Evolutionary conservation across 2,113 vertebrate genomes (phyloP), one percentile per base, ranked within the genome.

Genomic region (Pristiophorus japonicus): DNA sequence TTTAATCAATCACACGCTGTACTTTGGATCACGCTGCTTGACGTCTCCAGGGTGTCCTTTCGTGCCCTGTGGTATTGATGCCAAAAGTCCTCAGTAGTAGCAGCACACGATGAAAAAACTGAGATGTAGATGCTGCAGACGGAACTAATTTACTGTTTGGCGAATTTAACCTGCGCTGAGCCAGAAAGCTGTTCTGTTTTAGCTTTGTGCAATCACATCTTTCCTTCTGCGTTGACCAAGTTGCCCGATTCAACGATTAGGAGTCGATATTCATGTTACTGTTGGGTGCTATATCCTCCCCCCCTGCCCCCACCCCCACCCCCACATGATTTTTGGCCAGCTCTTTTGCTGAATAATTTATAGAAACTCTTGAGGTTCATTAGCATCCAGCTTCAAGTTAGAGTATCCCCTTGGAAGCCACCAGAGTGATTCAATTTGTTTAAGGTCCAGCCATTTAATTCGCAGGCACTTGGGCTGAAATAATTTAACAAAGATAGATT

Each of bases 1-100:
- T 92, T 92, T 92, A 92, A 92, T 92, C 88, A 92, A 65, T 92
- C 88, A 63, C 88, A 92, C 65, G 59, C 59, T 92, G 88, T 63
- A 92, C 88, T 92, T 63, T 63, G 88, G 88, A 92, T 65, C 59
- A 63, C 24, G 88, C 59, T 92, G 59, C 59, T 92, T 65, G 88
- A 92, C n/a, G 62, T 92, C 59, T 65, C 88, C 88, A 92, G 59
- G 88, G 59, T 92, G 59, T 92, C 88, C 88, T 92, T 65, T 92
- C 18, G 88, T 92, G 88, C 88, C 88, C 88, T 63, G 59, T 59
- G 16, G 59, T 63, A 38, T 38, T 92, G 59, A 92, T 92, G 88
- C 88, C 88, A 92, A 92, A 92, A 92, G 59, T 38, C 88, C 34
- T 92, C 20, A 10, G 59, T 92, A 92, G 88, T 92, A 92, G 88